Evolutionary conservation across 2,888 invertebrate species (phyloP).

Genomic region (Pachymerium ferrugineum): DNA sequence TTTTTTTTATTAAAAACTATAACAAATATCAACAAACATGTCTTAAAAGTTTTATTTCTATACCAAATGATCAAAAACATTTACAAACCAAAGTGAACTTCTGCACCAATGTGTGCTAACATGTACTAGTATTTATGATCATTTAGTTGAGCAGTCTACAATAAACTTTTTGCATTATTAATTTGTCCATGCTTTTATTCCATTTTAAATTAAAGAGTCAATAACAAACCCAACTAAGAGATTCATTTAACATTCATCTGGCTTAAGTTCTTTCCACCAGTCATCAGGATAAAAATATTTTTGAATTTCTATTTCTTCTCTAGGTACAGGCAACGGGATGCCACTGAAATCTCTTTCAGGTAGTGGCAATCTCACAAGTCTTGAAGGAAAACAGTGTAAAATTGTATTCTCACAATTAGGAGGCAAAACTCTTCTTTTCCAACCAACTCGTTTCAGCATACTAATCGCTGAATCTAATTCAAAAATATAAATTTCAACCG

Average conservation of each 20-base stretch:
- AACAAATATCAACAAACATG: not conserved
- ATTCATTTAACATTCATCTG: constrained; percentile 28
- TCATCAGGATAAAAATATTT: constrained; percentile 57
- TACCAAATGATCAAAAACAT: not conserved
- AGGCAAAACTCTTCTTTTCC: constrained; percentile 53
- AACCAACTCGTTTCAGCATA: constrained; percentile 53
- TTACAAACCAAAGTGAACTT: not conserved
- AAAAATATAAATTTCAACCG: constrained; percentile 52
- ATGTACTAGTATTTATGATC: not conserved
- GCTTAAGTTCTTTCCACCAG: constrained; percentile 51
- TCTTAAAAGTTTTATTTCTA: not conserved
- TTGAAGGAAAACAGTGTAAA: constrained; percentile 54
- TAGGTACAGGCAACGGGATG: constrained; percentile 53
- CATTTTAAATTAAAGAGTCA: not conserved
- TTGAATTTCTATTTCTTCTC: constrained; percentile 56
- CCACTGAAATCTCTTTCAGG: constrained; percentile 51
- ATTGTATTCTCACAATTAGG: constrained; percentile 53
- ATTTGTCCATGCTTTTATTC: not conserved
- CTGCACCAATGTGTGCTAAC: not conserved
- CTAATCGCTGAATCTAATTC: constrained; percentile 51
- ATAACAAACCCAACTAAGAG: not conserved
- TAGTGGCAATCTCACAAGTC: constrained; percentile 51
- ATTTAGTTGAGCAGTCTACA: not conserved
- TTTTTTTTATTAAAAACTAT: not conserved
- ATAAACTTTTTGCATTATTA: not conserved